These are phyloP conservation scores for Nebria salina DNA, from an alignment of 2,888 invertebrate genomes.

Conservation along the genomic window DNA sequence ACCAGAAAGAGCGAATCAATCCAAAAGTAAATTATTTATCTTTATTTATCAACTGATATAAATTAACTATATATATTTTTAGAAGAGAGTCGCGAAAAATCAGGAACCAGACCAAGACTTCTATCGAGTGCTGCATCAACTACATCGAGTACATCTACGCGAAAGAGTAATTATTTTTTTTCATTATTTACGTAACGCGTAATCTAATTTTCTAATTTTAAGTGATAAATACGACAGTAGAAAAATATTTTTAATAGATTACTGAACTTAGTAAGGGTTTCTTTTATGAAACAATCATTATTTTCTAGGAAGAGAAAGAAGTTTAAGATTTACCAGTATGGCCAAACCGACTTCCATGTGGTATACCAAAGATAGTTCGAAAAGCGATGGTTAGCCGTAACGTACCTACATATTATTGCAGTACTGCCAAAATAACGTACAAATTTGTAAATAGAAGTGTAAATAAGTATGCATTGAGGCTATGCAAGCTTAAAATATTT, in stretches of 20 bases:
- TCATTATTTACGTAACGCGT: background rate
- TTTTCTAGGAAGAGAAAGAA: background rate
- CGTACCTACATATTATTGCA: background rate
- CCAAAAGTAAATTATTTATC: background rate
- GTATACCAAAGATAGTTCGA: background rate
- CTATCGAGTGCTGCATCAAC: background rate
- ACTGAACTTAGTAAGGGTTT: too few relatives aligned
- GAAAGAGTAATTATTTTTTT: background rate
- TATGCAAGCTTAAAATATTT: background rate
- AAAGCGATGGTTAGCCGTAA: background rate
- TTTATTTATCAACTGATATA: background rate
- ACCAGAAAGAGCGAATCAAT: conserved; percentile 15
- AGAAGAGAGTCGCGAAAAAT: background rate
- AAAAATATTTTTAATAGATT: too few relatives aligned
- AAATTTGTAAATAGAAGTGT: background rate
- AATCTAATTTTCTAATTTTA: too few relatives aligned
- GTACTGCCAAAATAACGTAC: background rate
- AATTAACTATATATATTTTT: background rate
- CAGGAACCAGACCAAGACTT: background rate
- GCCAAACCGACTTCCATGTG: background rate
- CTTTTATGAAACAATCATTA: background rate
- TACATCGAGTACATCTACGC: background rate
- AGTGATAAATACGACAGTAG: too few relatives aligned
- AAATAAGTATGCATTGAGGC: background rate
- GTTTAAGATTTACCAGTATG: background rate